phyloP scores from a whole-genome alignment of 2,888 invertebrate species.

The Congeria kusceri region DNA sequence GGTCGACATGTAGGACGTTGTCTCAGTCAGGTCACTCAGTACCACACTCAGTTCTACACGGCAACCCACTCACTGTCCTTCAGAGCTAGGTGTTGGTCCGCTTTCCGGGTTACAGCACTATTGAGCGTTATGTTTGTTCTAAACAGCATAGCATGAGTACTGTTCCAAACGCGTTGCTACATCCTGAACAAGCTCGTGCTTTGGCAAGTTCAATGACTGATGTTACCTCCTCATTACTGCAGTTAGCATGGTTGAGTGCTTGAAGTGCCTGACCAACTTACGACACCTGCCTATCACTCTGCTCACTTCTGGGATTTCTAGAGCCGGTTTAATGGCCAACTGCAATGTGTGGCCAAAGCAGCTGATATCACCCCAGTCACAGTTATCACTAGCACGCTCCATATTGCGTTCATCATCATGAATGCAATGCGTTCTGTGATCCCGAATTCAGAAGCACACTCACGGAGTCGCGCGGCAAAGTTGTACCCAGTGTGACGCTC shows the following conservation, averaged over 20 bases:
- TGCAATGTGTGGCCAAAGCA: constrained; percentile 44
- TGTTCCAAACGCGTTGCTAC: constrained; percentile 36
- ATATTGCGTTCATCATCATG: constrained; percentile 44
- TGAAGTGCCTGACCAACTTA: constrained; percentile 45
- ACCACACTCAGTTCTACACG: constrained; percentile 15
- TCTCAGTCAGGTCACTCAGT: constrained; percentile 10
- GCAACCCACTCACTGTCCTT: constrained; percentile 24
- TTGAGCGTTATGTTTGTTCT: constrained; percentile 35
- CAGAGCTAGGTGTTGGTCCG: constrained; percentile 9
- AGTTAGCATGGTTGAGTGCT: constrained; percentile 40
- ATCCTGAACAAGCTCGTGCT: constrained; percentile 33
- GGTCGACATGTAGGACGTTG: constrained; percentile 15
- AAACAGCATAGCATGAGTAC: constrained; percentile 29
- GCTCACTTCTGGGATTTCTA: constrained; percentile 17
- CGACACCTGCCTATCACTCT: constrained; percentile 16
- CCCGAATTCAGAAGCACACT: constrained; percentile 25
- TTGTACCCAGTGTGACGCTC: constrained; percentile 17
- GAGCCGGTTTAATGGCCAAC: constrained; percentile 35
- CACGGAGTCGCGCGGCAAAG: constrained; percentile 1
- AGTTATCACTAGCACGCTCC: constrained; percentile 21
- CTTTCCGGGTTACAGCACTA: constrained; percentile 22
- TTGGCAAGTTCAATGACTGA: constrained; percentile 11
- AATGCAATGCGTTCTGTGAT: constrained; percentile 24
- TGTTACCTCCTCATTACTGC: constrained; percentile 28
- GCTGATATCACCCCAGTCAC: constrained; percentile 28